Evolutionary conservation across 2,797 vertebrate species (phyloP).

Genomic region (Macrochelys suwanniensis): DNA sequence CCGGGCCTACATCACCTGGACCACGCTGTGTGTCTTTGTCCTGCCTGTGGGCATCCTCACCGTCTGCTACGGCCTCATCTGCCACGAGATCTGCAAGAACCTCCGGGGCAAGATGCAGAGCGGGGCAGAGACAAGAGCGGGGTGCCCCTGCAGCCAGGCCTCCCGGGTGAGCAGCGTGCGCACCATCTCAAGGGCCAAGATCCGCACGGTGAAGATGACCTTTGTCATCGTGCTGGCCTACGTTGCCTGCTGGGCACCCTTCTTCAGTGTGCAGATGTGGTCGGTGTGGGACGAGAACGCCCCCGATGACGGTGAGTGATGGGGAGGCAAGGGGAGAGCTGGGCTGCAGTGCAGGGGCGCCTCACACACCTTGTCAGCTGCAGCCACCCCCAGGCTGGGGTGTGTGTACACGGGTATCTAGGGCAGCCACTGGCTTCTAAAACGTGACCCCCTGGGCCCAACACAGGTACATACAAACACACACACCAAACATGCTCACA

Average conservation of each 20-base stretch:
- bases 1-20: constrained; percentile 93
- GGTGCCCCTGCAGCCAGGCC: constrained; percentile 21
- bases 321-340: neutral
- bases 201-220: constrained; percentile 93
- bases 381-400: neutral
- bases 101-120: constrained; percentile 86
- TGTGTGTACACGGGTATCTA: neutral
- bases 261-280: constrained; percentile 93
- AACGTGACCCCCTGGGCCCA: accelerated
- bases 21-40: constrained; percentile 88
- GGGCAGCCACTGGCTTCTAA: neutral
- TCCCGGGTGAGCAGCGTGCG: constrained; percentile 81
- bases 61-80: constrained; percentile 92
- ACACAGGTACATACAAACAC: neutral
- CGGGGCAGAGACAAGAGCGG: neutral
- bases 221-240: constrained; percentile 90
- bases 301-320: constrained; percentile 83
- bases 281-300: constrained; percentile 89
- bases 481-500: no score
- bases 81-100: constrained; percentile 90
- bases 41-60: constrained; percentile 87
- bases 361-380: neutral
- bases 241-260: constrained; percentile 89
- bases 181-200: constrained; percentile 88
- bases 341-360: neutral